Evolutionary conservation across 1,140 invertebrate species (phyloP), one percentile per base, ranked within the genome.

Genomic region (Sipha flava): DNA sequence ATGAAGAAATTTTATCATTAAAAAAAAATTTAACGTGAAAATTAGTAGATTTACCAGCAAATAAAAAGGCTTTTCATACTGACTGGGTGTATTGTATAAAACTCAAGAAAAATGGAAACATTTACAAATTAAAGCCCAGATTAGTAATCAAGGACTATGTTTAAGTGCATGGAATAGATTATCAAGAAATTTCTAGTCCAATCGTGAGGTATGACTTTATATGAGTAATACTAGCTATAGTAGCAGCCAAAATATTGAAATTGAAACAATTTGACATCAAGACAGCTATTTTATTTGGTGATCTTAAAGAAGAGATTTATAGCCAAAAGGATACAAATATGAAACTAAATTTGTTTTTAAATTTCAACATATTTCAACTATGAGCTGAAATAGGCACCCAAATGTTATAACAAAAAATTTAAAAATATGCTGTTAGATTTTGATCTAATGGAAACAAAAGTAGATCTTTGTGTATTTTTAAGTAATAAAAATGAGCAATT

Each of bases 301-400:
- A 84, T 16, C 79, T 87, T 12, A 80, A 85, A 10, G 84, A 87
- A n/a, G n/a, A 81, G 82, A 83, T 23, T 81, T 86, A 2, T 86
- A 82, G 82, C 85, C 85, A 80, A 84, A 84, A 81, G 81, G 81
- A n/a, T 86, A 83, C 82, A 81, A 84, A 82, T 66, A 49, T 12
- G 57, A 18, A 81, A 37, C 75, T n/a, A n/a, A n/a, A n/a, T n/a
- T 83, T 37, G 81, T 84, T 72, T 85, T 83, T 18, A 81, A 81
- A 81, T 81, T 86, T 84, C 85, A 85, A 54, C 84, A 84, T 79
- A 81, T 82, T 18, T 81, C 86, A 31, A n/a, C n/a, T 85, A 86
- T 84, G 85, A 84, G 0, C 80, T 86, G 9, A 85, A 85, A 82
- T 83, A 85, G 79, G 81, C 83, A 2, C 80, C 83, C 52, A 54